A percentile compares a stretch with the other conserved stretches of the same genome.
phyloP scores from a whole-genome alignment of 2,888 invertebrate genomes.

The Theretra japonica region DNA sequence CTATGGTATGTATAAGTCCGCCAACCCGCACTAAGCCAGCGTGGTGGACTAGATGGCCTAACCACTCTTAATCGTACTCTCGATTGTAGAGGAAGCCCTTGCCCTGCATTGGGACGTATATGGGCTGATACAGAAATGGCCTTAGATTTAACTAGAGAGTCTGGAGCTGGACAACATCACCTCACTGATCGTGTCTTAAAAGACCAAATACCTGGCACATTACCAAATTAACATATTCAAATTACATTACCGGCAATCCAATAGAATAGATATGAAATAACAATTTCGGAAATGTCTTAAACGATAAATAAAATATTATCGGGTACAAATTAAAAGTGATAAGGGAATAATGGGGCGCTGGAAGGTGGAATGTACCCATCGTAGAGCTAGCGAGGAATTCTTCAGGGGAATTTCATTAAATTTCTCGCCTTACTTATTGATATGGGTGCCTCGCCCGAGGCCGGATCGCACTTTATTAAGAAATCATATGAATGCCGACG shows the following conservation, averaged over 20 bases:
- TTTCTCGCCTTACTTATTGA: conserved; percentile 74
- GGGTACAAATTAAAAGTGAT: conserved; percentile 56
- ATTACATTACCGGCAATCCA: conserved; percentile 23
- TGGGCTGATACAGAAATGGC: too few relatives aligned
- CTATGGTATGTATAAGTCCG: too few relatives aligned
- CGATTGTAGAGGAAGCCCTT: too few relatives aligned
- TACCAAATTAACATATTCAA: conserved; percentile 25
- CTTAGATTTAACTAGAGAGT: too few relatives aligned
- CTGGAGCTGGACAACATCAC: too few relatives aligned
- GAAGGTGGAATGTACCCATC: conserved; percentile 59
- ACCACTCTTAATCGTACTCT: too few relatives aligned
- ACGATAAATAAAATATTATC: conserved; percentile 38
- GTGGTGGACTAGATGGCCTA: too few relatives aligned
- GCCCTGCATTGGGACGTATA: too few relatives aligned
- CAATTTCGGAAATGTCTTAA: conserved; percentile 28
- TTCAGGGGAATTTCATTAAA: conserved; percentile 72
- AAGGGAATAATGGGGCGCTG: conserved; percentile 50
- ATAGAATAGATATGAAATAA: conserved; percentile 24
- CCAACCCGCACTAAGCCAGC: too few relatives aligned
- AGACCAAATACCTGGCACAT: neutral
- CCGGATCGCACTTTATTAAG: conserved; percentile 80
- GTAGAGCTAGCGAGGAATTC: conserved; percentile 64
- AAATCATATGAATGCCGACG: conserved; percentile 78
- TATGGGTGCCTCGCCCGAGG: conserved; percentile 75
- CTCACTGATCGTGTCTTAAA: neutral